phyloP scores from a whole-genome alignment of 2,888 invertebrate species.

The Coenonympha glycerion region DNA sequence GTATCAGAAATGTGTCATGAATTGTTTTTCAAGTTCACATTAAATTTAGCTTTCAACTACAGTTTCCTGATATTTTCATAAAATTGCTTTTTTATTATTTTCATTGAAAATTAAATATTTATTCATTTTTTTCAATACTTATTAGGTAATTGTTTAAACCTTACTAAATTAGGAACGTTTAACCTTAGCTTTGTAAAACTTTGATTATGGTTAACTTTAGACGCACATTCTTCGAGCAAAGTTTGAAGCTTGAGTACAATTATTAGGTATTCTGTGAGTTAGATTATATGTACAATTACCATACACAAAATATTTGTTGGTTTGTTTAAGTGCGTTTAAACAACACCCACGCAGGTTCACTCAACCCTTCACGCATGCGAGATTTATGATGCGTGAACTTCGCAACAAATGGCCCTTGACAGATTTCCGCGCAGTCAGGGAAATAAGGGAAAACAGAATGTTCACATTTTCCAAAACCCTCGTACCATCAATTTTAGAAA shows the following conservation, averaged over 20 bases:
- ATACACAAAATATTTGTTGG: constrained; percentile 16
- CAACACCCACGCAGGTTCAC: constrained; percentile 26
- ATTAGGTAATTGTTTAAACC: too few species aligned
- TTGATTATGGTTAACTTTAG: too few species aligned
- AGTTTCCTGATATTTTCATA: too few species aligned
- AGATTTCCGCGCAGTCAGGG: constrained; percentile 60
- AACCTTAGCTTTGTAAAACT: too few species aligned
- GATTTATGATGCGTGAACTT: constrained; percentile 65
- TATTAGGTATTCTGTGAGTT: too few species aligned
- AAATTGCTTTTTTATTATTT: too few species aligned
- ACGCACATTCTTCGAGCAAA: not conserved
- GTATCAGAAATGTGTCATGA: too few species aligned
- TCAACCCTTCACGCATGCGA: constrained; percentile 52
- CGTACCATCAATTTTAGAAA: not conserved
- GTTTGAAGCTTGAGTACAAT: not conserved
- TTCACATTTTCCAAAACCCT: constrained; percentile 25
- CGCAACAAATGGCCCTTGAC: constrained; percentile 68
- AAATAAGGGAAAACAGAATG: constrained; percentile 63
- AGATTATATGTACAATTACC: not conserved
- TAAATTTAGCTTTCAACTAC: too few species aligned
- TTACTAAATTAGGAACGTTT: too few species aligned
- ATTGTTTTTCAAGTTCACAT: too few species aligned
- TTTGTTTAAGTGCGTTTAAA: constrained; percentile 26
- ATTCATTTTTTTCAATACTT: too few species aligned
- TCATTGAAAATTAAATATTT: too few species aligned